Evolutionary conservation across 1,140 invertebrate species (phyloP).

Genomic region (Drosophila sucinea): DNA sequence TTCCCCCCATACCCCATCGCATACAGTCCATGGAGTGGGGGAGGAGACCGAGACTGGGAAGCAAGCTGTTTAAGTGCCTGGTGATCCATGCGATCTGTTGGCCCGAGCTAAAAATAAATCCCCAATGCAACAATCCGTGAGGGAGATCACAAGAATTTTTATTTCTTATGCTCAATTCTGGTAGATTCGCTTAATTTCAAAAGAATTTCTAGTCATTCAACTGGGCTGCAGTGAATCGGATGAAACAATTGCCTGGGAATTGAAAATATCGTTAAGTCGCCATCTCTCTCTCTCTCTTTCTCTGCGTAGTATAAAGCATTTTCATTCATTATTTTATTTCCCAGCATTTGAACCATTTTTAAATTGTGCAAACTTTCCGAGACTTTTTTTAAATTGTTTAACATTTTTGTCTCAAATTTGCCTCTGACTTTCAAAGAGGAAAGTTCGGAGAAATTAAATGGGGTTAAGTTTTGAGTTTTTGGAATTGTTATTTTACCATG

Average conservation of each 20-base stretch:
- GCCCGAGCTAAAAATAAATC: slow-evolving; percentile 62
- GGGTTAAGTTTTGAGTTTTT: background rate
- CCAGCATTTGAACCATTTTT: background rate
- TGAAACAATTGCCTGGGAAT: slow-evolving; percentile 24
- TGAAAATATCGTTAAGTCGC: background rate
- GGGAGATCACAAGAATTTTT: slow-evolving; percentile 54
- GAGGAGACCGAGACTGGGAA: background rate
- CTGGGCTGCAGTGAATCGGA: slow-evolving; percentile 19
- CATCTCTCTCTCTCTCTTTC: background rate
- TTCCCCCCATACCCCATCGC: background rate
- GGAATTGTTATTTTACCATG: too few relatives aligned
- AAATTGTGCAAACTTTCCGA: background rate
- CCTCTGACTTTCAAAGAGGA: background rate
- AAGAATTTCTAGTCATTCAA: slow-evolving; percentile 48
- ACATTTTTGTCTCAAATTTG: background rate
- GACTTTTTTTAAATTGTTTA: background rate
- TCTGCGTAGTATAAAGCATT: slow-evolving; percentile 4
- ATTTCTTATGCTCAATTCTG: slow-evolving; percentile 51
- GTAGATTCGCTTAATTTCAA: slow-evolving; percentile 50
- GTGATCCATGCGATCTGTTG: slow-evolving; percentile 45
- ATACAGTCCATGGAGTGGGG: too few relatives aligned
- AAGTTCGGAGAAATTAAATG: slow-evolving; percentile 5
- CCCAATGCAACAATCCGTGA: slow-evolving; percentile 37
- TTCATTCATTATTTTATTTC: slow-evolving; percentile 5
- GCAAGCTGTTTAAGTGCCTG: slow-evolving; percentile 60